These are phyloP conservation scores for Hemibagrus guttatus DNA, from an alignment of 2,797 vertebrate genomes.

Conservation along the genomic window DNA sequence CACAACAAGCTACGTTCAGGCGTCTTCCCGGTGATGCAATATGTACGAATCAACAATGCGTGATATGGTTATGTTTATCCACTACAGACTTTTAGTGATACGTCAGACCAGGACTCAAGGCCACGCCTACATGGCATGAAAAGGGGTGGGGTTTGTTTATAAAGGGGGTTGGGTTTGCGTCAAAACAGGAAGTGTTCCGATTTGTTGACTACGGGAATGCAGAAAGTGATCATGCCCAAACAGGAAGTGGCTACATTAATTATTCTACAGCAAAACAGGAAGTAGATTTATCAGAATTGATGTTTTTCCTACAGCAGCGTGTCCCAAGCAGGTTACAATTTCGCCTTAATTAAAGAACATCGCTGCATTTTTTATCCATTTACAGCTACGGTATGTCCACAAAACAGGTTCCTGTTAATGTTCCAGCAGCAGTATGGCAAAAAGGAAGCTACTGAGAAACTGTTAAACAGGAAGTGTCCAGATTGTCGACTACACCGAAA, in stretches of 20 bases:
- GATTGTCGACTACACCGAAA: not conserved
- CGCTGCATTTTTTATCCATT: not conserved
- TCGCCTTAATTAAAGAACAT: not conserved
- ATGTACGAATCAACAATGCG: slow-evolving; percentile 12
- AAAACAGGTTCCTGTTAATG: not conserved
- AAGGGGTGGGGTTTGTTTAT: not conserved
- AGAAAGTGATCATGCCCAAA: not conserved
- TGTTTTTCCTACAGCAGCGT: not conserved
- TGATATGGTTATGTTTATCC: slow-evolving; percentile 29
- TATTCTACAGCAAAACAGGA: not conserved
- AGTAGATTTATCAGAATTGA: not conserved
- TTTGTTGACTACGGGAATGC: not conserved
- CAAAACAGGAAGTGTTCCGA: not conserved
- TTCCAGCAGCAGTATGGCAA: not conserved
- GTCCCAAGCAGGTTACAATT: not conserved
- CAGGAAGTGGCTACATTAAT: not conserved
- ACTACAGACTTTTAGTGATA: not conserved
- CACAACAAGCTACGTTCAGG: slow-evolving; percentile 45
- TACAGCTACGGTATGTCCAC: no score
- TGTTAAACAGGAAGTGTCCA: not conserved
- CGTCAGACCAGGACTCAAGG: not conserved
- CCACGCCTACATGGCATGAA: not conserved
- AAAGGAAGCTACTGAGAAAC: not conserved
- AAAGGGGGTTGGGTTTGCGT: not conserved
- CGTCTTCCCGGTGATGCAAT: slow-evolving; percentile 39